Base-by-base conservation (phyloP, 2,113 vertebrate species). In the Lophotis ruficrista region DNA sequence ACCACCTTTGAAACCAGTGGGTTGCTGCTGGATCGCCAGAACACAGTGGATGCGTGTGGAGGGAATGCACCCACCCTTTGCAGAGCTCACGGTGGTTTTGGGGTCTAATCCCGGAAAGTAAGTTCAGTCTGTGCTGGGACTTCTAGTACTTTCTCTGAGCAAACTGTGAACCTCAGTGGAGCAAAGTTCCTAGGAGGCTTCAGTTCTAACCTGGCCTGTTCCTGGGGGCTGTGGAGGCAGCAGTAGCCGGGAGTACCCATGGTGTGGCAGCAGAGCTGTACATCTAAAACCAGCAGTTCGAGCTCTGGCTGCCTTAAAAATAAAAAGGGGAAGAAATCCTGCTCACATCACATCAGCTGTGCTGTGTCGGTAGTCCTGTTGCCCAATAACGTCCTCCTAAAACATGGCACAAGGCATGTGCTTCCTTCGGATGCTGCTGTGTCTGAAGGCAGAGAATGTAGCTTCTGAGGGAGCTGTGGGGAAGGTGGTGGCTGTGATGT, bases 211-310 rank as follows among this genome's bases (percentile, higher is more conserved):
- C 81, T 79, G 3, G 27, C 20, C 61, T 25, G 25, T 14, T 70
- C 7, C n/a, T 4, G 7, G 53, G 61, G 37, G 10, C 73, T 65
- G 69, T 22, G 75, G 2, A 7, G 82, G 75, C 51, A 90, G 97
- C 53, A 97, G 93, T 98, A 94, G 90, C 98, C 84, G 7, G 3
- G 5, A 71, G 94, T 38, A 95, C 97, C 98, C 98, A 95, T 98
- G 37, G 98, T 89, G 98, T 98, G 98, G 98, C 98, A 98, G 97
- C 88, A 98, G 97, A 95, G 98, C 78, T 56, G 97, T 98, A 35
- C 6, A 23, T 19, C 92, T 84, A 37, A 22, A 94, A 27, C 92
- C 7, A 2, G 0, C 22, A 2, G 31, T 15, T 17, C 23, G 45
- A 68, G 51, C 31, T 61, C 56, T 91, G 88, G 45, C 72, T 4